Evolutionary conservation across 2,113 vertebrate genomes (phyloP).

Genomic region (Panthera uncia): DNA sequence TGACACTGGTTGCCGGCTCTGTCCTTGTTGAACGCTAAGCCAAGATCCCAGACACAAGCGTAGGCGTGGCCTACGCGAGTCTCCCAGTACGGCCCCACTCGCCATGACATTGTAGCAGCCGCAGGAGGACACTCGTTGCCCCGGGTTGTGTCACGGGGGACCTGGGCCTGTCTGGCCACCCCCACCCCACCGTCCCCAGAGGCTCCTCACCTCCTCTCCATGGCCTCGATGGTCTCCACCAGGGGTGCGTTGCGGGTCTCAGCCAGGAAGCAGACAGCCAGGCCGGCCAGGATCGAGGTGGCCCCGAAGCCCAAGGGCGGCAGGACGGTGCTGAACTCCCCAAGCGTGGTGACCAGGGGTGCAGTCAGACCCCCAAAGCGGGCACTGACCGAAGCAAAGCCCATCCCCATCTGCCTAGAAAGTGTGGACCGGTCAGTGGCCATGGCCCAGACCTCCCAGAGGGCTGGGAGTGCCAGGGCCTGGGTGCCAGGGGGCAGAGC

Average conservation of each 20-base stretch:
- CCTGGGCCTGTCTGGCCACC: fast-evolving
- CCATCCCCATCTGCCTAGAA: constrained; percentile 89
- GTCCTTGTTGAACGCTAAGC: not conserved
- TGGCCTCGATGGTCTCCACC: constrained; percentile 86
- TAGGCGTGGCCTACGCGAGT: fast-evolving
- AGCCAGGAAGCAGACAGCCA: constrained; percentile 84
- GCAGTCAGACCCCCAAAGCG: constrained; percentile 87
- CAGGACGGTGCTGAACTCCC: constrained; percentile 73
- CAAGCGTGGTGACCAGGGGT: constrained; percentile 84
- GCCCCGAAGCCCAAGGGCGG: constrained; percentile 85
- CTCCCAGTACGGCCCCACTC: fast-evolving
- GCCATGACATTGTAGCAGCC: fast-evolving
- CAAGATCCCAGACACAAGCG: not conserved
- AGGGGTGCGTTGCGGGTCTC: constrained; percentile 86
- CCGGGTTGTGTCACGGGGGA: fast-evolving
- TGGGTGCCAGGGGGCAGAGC: not conserved
- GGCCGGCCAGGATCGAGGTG: constrained; percentile 83
- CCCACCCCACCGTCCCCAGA: not conserved
- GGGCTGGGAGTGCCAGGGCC: fast-evolving
- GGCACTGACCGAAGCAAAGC: constrained; percentile 86
- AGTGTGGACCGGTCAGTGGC: not conserved
- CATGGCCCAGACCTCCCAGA: fast-evolving
- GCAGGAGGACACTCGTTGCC: not conserved
- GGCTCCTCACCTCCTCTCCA: constrained; percentile 81
- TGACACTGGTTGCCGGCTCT: fast-evolving